Evolutionary conservation across 1,140 invertebrate species (phyloP), one percentile per base, ranked within the genome.

Genomic region (Bradysia coprophila): DNA sequence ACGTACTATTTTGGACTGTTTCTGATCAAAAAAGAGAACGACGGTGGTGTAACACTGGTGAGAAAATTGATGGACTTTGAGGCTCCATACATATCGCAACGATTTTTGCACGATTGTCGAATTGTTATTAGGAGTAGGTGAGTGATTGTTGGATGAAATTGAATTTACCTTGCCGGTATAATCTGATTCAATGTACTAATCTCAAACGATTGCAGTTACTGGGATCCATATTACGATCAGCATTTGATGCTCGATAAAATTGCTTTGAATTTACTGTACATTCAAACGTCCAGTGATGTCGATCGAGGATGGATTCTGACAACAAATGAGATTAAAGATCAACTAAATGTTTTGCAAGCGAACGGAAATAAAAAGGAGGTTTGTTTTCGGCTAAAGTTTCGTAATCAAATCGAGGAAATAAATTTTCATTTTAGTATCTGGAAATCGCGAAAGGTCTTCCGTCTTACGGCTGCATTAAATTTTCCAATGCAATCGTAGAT

Each of bases 11-110:
- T 95, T 72, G 81, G 85, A 44, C 65, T 96, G 34, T 95, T 79
- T 64, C 63, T 95, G 38, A 75, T 90, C 48, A 73, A 73, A 52
- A 79, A 78, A 56, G 78, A 87, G 51, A 73, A 76, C 23, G 76
- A 75, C 52, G 73, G 74, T 51, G 72, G 78, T 55, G 62, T 75
- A 50, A 72, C 71, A 70, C 75, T 92, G 59, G 59, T 93, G 34
- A 72, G 91, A 43, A 86, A 84, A 57, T 62, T 97, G 20, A 85
- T 94, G 64, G 80, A 95, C 56, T 97, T 93, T 73, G 93, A 98
- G 71, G 92, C 89, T 45, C 92, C 92, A 10, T 88, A 84, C 61
- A 81, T 96, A 62, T 91, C 90, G 41, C 73, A 87, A 51, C 83
- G 64, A 49, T 66, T 68, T 52, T 63, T 71, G 50, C 61, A 60